Base-by-base conservation (phyloP, 2,888 invertebrate species). In the Nymphalis urticae region DNA sequence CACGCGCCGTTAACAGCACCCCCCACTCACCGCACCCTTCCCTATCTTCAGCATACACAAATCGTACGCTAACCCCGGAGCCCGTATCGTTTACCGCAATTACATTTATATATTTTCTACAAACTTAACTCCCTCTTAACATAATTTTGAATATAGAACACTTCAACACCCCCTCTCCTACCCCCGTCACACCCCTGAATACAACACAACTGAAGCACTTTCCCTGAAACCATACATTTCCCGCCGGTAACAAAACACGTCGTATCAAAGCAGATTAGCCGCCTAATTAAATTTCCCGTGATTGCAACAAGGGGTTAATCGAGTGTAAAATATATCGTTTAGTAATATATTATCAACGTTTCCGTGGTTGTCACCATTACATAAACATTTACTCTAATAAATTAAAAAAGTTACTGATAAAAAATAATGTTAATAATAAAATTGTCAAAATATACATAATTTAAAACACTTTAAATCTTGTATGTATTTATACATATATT, bases 251-350 rank as follows among this genome's bases (percentile, higher is more conserved):
- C 86, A 76, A 74, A 82, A 90, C 85, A 89, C 89, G 83, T 77
- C 80, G 82, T 82, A 88, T 86, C 88, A 86, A 88, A 87, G 82
- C 84, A 89, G 89, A 92, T 91, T 90, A 92, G 80, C 78, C 85
- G 84, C 84, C 75, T 90, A 89, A 90, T 91, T 90, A 84, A 90
- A 89, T 90, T 88, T 83, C 87, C 89, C 80, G 90, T 88, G 92
- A 92, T 92, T 92, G 89, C 79, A 84, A 86, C 86, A 84, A 86
- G 84, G 78, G 84, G 79, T 84, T 82, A 84, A 84, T 88, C 81
- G 82, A 79, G 80, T 86, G 85, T 79, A 77, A 83, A 84, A 83
- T 82, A 42, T 58, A 73, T 77, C 76, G 75, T 77, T 80, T 79
- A 75, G 72, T 75, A 53, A 27, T 64, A 24, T 13, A 3, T 42